These are phyloP conservation scores for Hypocryptadius cinnamomeus DNA, from an alignment of 2,113 vertebrate species.

Conservation along the genomic window DNA sequence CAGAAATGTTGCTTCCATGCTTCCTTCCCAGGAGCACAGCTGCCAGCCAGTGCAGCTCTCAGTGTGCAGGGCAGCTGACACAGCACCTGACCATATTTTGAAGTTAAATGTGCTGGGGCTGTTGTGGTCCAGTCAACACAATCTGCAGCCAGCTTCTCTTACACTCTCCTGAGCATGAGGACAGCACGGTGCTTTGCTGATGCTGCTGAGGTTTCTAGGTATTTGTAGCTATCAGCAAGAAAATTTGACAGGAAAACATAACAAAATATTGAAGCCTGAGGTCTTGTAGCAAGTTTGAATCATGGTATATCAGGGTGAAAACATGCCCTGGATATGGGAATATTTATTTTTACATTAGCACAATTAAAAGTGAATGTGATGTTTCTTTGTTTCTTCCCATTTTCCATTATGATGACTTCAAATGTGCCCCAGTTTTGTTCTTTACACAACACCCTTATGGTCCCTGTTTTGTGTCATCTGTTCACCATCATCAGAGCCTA, in stretches of 20 bases:
- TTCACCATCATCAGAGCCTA: not conserved
- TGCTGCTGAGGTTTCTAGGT: not conserved
- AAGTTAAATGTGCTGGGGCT: not conserved
- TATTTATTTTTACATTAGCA: not conserved
- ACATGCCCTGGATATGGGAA: not conserved
- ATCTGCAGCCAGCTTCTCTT: not conserved
- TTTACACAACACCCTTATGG: not conserved
- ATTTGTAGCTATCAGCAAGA: not conserved
- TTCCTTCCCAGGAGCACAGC: not conserved
- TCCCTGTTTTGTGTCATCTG: not conserved
- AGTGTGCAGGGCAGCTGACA: not conserved
- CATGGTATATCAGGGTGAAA: not conserved
- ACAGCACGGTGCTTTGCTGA: not conserved
- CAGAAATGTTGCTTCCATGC: not conserved
- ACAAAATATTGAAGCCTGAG: not conserved
- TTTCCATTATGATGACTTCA: not conserved
- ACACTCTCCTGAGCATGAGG: not conserved
- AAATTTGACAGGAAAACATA: not conserved
- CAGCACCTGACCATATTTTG: not conserved
- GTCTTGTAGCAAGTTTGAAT: not conserved
- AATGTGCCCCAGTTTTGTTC: not conserved
- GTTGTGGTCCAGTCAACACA: not conserved
- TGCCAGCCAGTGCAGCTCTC: not conserved
- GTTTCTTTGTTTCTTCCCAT: not conserved
- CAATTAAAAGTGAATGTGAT: not conserved